phyloP scores from a whole-genome alignment of 2,113 vertebrate species.

The Hylia prasina region DNA sequence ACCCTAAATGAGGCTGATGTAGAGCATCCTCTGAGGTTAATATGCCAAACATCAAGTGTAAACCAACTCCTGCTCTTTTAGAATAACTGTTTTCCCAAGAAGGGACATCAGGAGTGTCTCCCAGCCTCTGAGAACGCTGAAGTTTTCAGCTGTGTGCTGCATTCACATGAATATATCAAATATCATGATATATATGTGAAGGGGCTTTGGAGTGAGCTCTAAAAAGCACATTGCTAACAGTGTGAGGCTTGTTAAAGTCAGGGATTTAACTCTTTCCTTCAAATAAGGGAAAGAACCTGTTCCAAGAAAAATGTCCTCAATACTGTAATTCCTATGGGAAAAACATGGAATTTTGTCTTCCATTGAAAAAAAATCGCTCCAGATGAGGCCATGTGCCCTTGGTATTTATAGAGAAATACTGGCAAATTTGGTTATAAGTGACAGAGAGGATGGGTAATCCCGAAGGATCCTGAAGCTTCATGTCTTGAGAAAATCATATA shows the following conservation, averaged over 20 bases:
- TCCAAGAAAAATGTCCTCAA: not conserved
- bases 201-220: not conserved
- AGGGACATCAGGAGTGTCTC: not conserved
- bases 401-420: not conserved
- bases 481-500: not conserved
- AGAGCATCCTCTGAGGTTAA: not conserved
- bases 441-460: not conserved
- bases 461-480: not conserved
- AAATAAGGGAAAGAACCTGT: not conserved
- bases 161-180: not conserved
- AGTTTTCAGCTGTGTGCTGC: not conserved
- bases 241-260: not conserved
- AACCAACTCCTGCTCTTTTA: not conserved
- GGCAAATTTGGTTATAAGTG: not conserved
- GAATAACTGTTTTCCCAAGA: not conserved
- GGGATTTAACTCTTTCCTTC: not conserved
- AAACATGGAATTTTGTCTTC: not conserved
- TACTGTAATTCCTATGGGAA: not conserved
- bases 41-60: not conserved
- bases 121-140: not conserved
- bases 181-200: accelerated
- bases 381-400: not conserved
- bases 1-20: not conserved
- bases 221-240: not conserved
- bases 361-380: not conserved